Percentiles rank a stretch among this genome's conserved stretches.
phyloP scores from a whole-genome alignment of 2,888 invertebrate species.

The Microplitis deprimator region DNA sequence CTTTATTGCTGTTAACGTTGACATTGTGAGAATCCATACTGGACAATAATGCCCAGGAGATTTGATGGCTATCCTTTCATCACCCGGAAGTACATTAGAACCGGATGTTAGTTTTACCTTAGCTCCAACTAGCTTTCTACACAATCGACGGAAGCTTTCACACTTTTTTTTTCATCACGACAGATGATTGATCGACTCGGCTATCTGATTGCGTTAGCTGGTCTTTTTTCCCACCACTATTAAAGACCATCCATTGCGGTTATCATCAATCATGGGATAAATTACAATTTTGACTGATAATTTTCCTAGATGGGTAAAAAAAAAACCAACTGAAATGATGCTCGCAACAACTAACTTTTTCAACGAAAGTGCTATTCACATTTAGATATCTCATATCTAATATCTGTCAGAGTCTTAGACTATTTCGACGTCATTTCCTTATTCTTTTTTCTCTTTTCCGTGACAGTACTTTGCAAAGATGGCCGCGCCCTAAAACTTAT shows the following conservation, averaged over 20 bases:
- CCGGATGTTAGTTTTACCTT: slow-evolving; percentile 63
- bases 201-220: neutral
- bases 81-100: slow-evolving; percentile 67
- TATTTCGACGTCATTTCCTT: neutral
- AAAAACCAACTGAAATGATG: neutral
- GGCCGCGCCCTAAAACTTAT: slow-evolving; percentile 9
- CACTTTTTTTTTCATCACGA: slow-evolving; percentile 21
- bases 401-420: too few relatives aligned
- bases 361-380: neutral
- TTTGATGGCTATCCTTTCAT: slow-evolving; percentile 44
- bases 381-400: too few relatives aligned
- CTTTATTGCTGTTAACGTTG: slow-evolving; percentile 5
- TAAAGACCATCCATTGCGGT: too few relatives aligned
- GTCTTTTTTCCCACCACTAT: neutral
- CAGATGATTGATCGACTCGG: slow-evolving; percentile 36
- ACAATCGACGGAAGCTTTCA: slow-evolving; percentile 38
- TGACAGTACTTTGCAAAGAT: slow-evolving; percentile 48
- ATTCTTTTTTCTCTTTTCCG: too few relatives aligned
- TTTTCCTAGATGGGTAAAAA: neutral
- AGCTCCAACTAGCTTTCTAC: slow-evolving; percentile 31
- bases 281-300: neutral
- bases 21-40: slow-evolving; percentile 5
- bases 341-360: neutral
- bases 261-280: slow-evolving; percentile 13
- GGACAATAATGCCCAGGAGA: slow-evolving; percentile 40